Base-by-base conservation (phyloP, 1,140 invertebrate species). In the Drosophila sp. region DNA sequence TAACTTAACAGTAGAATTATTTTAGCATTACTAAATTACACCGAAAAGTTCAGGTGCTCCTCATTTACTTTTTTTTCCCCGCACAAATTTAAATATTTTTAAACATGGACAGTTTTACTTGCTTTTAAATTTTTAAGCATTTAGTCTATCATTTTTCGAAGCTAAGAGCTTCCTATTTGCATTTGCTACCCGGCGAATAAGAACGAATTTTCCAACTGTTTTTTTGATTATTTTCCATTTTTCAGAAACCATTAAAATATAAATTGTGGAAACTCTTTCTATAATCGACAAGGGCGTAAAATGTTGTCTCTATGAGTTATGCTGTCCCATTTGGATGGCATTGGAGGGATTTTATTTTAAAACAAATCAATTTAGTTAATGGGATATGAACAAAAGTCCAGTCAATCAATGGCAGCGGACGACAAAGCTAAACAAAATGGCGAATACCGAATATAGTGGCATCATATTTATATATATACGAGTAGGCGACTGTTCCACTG, bases 351-450 rank as follows among this genome's bases (percentile, higher is more conserved):
- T 72, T 66, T 51, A 72, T 72, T 66, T 72, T 32, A 27, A 72
- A 72, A 58, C 69, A 72, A 72, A 72, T 72, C 62, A 72, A 72
- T 72, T 72, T 50, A 50, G 45, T 72, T 72, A 72, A 72, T 72
- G 62, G 69, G 25, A 58, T 65, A 66, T 36, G 53, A 41, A 58
- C 69, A 66, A 72, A 66, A 72, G 62, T 65, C 32, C 62, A 66
- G 69, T 72, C 69, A 65, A 72, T 72, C 69, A 72, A 50, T 58
- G 36, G 27, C 34, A 51, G 4, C 9, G 41, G 32, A 45, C 45
- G 56, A 51, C 56, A 32, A 21, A 40, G 62, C 62, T 72, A 72
- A 66, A 72, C 62, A 66, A 72, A 66, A 72, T 72, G 53, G 45
- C 62, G 38, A 29, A 43, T 8, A 14, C 36, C 25, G 56, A 51